A percentile compares a stretch with the other conserved stretches of the same genome.
phyloP scores from a whole-genome alignment of 92 coral and sea anemone species.

The Metridium senile region DNA sequence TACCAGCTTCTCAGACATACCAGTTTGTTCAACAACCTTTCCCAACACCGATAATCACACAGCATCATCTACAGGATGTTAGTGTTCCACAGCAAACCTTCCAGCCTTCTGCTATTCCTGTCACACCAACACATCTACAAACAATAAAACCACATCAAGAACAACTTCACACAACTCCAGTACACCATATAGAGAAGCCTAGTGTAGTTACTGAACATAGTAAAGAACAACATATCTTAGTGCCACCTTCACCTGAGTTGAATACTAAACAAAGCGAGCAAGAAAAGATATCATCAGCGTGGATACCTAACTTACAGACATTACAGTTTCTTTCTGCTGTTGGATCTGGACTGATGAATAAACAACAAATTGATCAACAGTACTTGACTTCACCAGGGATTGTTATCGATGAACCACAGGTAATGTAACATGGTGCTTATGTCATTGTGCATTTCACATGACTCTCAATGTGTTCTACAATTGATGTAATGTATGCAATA shows the following conservation, averaged over 20 bases:
- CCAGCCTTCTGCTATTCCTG: slow-evolving; percentile 31
- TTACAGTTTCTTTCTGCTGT: slow-evolving; percentile 71
- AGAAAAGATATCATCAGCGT: slow-evolving; percentile 62
- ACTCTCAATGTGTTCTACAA: too few species aligned
- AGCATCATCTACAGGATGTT: slow-evolving; percentile 38
- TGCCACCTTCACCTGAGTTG: slow-evolving; percentile 73
- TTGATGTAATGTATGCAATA: too few species aligned
- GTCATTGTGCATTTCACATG: too few species aligned
- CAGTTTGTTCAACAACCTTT: slow-evolving; percentile 47
- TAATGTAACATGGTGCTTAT: too few species aligned
- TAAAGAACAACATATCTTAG: slow-evolving; percentile 41
- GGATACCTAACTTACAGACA: slow-evolving; percentile 83
- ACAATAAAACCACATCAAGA: slow-evolving; percentile 30
- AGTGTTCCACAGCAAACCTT: slow-evolving; percentile 29
- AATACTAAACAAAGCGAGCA: slow-evolving; percentile 72
- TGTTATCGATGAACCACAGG: slow-evolving; percentile 77
- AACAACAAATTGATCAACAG: slow-evolving; percentile 77
- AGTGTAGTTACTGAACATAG: slow-evolving; percentile 21
- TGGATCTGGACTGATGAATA: slow-evolving; percentile 84
- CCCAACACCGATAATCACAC: slow-evolving; percentile 38
- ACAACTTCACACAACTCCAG: slow-evolving; percentile 7
- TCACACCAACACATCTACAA: slow-evolving; percentile 36
- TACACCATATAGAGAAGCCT: slow-evolving; percentile 31
- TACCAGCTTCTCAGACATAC: slow-evolving; percentile 23
- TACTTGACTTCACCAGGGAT: slow-evolving; percentile 85